These are phyloP conservation scores for Rhombomys opimus DNA, from an alignment of 2,113 vertebrate species.

Conservation along the genomic window DNA sequence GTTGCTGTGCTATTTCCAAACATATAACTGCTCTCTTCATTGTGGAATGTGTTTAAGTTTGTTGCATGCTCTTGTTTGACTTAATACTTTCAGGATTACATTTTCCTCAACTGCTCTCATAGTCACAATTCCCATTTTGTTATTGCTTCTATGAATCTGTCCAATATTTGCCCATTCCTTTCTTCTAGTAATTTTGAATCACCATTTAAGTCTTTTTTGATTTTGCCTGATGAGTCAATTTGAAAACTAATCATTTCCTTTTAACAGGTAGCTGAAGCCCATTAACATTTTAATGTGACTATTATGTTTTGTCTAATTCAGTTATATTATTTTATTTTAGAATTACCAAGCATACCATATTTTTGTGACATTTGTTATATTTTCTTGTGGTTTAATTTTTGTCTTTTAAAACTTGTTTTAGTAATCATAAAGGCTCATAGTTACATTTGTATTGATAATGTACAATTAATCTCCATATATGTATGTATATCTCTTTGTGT, in stretches of 20 bases:
- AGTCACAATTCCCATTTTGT: not conserved
- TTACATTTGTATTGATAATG: not conserved
- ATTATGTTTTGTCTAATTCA: slow-evolving; percentile 1
- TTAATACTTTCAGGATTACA: not conserved
- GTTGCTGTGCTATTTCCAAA: not conserved
- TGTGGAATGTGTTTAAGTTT: not conserved
- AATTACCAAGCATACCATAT: not conserved
- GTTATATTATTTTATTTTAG: slow-evolving; percentile 46
- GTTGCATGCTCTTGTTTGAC: not conserved
- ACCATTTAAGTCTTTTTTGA: not conserved
- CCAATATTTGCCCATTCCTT: not conserved
- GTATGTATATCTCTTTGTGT: not conserved
- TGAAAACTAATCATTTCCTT: slow-evolving; percentile 19
- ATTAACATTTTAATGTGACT: not conserved
- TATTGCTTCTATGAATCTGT: not conserved
- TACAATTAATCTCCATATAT: not conserved
- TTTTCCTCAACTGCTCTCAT: not conserved
- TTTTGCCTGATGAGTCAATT: slow-evolving; percentile 13
- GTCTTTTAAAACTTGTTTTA: not conserved
- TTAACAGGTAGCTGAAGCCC: not conserved
- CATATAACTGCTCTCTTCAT: not conserved
- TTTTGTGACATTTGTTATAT: not conserved
- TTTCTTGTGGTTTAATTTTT: not conserved
- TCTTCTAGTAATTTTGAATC: not conserved
- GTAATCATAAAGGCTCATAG: not conserved